phyloP scores from a whole-genome alignment of 37 sponge, comb jelly and placozoan genomes.

The Spongilla lacustris region DNA sequence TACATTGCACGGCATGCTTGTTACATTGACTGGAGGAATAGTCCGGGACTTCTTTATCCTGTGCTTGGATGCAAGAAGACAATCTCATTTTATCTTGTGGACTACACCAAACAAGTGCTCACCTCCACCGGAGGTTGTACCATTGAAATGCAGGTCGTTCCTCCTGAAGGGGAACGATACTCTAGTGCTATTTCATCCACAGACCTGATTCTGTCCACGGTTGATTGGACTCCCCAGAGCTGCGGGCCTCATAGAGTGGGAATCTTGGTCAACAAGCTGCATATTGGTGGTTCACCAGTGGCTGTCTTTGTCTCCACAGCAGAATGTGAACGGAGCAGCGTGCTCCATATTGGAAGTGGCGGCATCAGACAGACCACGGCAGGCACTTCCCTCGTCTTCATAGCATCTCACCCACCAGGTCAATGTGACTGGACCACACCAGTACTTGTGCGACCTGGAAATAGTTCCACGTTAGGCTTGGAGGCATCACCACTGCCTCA shows the following conservation, averaged over 20 bases:
- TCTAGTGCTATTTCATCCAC: neutral
- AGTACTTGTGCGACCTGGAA: neutral
- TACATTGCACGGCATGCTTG: conserved; percentile 18
- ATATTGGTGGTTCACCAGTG: conserved; percentile 39
- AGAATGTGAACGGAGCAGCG: neutral
- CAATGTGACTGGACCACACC: neutral
- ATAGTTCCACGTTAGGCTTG: neutral
- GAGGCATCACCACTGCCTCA: too few relatives aligned
- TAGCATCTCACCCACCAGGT: conserved; percentile 21
- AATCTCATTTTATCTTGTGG: conserved; percentile 24
- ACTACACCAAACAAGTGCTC: neutral
- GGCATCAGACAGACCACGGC: conserved; percentile 1
- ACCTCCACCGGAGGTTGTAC: neutral
- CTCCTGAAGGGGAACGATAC: neutral
- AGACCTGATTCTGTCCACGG: neutral
- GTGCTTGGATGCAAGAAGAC: neutral
- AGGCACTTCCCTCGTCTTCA: conserved; percentile 10
- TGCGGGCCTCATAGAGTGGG: conserved; percentile 28
- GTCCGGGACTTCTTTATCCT: conserved; percentile 35
- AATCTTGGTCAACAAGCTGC: conserved; percentile 22
- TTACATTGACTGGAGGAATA: conserved; percentile 16
- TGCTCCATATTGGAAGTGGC: neutral
- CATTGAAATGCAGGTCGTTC: neutral
- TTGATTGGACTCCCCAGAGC: conserved; percentile 44
- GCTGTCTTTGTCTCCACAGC: neutral